Evolutionary conservation across 2,113 vertebrate genomes (phyloP).

Genomic region (Lasiurus borealis): DNA sequence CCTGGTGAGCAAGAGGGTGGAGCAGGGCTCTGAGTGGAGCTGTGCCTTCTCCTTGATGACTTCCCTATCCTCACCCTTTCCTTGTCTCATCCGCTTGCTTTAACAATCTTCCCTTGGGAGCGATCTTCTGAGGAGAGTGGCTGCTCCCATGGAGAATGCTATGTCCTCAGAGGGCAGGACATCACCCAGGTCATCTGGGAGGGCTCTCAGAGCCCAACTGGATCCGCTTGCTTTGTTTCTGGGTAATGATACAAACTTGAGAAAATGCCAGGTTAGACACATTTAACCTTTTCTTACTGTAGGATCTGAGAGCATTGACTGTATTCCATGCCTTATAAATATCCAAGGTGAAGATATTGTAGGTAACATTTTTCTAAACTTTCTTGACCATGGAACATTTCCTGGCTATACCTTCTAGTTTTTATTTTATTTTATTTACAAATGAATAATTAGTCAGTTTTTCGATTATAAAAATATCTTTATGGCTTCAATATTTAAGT

Average conservation of each 20-base stretch:
- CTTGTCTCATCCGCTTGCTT: neutral
- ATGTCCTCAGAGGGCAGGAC: neutral
- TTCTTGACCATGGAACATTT: neutral
- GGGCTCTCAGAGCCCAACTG: neutral
- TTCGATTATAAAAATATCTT: neutral
- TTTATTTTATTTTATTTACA: neutral
- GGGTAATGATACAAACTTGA: neutral
- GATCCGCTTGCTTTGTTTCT: neutral
- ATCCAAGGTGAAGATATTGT: neutral
- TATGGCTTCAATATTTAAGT: constrained; percentile 19
- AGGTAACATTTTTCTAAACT: neutral
- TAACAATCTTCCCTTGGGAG: neutral
- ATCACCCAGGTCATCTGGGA: too few relatives aligned
- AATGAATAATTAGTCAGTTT: constrained; percentile 12
- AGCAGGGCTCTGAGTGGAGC: neutral
- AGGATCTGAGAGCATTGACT: neutral
- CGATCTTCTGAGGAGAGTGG: neutral
- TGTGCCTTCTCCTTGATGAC: neutral
- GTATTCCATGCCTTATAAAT: neutral
- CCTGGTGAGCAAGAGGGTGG: neutral
- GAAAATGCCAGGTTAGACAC: neutral
- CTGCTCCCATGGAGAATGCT: neutral
- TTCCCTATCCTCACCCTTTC: neutral
- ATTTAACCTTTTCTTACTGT: neutral
- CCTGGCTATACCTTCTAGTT: neutral